These are phyloP conservation scores for Crenichthys baileyi DNA, from an alignment of 2,797 vertebrate genomes.

Conservation along the genomic window DNA sequence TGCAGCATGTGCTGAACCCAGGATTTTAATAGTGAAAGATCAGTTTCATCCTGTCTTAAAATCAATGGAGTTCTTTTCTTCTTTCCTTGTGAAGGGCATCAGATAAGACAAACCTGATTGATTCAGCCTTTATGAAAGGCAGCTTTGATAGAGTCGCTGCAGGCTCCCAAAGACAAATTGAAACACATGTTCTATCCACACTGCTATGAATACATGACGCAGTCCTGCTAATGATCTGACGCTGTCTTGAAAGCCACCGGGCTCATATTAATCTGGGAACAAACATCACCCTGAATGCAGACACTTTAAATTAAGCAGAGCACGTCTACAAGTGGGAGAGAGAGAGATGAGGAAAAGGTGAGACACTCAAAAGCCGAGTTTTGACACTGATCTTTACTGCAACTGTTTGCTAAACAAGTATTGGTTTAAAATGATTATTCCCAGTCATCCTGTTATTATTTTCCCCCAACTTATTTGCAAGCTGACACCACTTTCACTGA, in stretches of 20 bases:
- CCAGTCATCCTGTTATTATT: conserved; percentile 31
- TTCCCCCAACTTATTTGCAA: conserved; percentile 24
- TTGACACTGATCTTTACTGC: conserved; percentile 24
- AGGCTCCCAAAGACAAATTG: conserved; percentile 66
- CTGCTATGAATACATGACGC: conserved; percentile 64
- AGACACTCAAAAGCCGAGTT: conserved; percentile 20
- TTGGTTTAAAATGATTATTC: conserved; percentile 41
- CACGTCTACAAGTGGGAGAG: conserved; percentile 15
- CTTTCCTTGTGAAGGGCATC: conserved; percentile 56
- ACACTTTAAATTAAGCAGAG: conserved; percentile 41
- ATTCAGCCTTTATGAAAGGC: conserved; percentile 54
- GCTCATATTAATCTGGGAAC: conserved; percentile 65
- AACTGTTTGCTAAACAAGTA: conserved; percentile 41
- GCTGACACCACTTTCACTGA: conserved; percentile 22
- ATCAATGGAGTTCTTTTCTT: conserved; percentile 45
- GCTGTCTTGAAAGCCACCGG: conserved; percentile 56
- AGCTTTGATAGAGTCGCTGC: conserved; percentile 58
- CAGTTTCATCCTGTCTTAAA: conserved; percentile 50
- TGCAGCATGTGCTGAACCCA: conserved; percentile 2
- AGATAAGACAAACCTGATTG: conserved; percentile 68
- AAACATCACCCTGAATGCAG: conserved; percentile 61
- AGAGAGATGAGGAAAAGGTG: neutral
- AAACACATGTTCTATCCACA: conserved; percentile 62
- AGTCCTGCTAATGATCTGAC: conserved; percentile 63
- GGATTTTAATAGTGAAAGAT: conserved; percentile 26